Conservation (phyloP, 2,888 invertebrate species). For the Dryobotodes eremita region DNA sequence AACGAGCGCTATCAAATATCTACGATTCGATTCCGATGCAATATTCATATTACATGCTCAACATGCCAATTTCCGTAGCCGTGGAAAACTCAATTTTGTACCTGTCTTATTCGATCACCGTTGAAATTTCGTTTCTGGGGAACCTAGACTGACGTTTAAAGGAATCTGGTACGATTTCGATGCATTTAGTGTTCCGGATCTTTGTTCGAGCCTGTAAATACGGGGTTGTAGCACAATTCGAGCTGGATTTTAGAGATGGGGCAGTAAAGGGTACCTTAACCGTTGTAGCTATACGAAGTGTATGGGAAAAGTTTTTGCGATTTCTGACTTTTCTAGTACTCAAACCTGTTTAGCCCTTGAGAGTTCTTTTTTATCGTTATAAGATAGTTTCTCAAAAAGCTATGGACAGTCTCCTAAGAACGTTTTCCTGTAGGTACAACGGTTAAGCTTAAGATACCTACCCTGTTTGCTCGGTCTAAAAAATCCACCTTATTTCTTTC, state of each 20-base stretch:
- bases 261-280: not conserved
- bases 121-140: slow-evolving; percentile 5
- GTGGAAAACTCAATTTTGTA: slow-evolving; percentile 35
- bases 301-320: not conserved
- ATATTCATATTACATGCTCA: slow-evolving; percentile 35
- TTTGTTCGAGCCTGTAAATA: not conserved
- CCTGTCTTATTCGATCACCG: slow-evolving; percentile 39
- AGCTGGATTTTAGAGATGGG: not conserved
- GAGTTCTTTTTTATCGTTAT: not conserved
- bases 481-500: not conserved
- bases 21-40: slow-evolving; percentile 32
- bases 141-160: slow-evolving; percentile 1
- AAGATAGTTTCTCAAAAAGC: no score
- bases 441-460: not conserved
- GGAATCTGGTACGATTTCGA: not conserved
- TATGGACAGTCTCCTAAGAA: no score
- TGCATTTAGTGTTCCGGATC: not conserved
- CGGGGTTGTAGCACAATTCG: not conserved
- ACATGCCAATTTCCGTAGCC: slow-evolving; percentile 10
- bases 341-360: not conserved
- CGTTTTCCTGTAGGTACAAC: not conserved
- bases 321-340: not conserved
- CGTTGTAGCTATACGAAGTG: not conserved
- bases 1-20: slow-evolving; percentile 7
- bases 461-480: not conserved